Conservation (phyloP, 2,888 invertebrate genomes). For the Conchocele bisecta region DNA sequence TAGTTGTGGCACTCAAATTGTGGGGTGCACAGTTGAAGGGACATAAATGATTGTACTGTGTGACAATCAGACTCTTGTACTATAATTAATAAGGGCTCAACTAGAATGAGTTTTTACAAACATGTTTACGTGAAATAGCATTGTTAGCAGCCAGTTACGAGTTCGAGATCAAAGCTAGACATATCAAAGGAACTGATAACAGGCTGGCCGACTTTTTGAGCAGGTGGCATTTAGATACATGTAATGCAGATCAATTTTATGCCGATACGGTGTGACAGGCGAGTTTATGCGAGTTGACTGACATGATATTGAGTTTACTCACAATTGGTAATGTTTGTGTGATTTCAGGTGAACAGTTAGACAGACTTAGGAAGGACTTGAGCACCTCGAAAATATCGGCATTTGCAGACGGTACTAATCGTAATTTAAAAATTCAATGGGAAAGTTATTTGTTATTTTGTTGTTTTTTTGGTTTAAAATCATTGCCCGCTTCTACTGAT, state of each 20-base stretch:
- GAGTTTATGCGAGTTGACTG: neutral
- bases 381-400: neutral
- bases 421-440: constrained; percentile 1
- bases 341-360: neutral
- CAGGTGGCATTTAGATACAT: neutral
- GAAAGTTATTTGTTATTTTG: constrained; percentile 5
- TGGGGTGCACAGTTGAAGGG: neutral
- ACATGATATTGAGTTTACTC: neutral
- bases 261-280: neutral
- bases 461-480: neutral
- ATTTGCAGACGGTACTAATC: neutral
- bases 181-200: neutral
- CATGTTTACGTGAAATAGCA: neutral
- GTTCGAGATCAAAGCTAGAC: neutral
- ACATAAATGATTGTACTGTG: neutral
- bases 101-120: neutral
- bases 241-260: neutral
- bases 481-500: neutral
- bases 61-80: neutral
- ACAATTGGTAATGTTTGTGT: neutral
- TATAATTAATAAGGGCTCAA: neutral
- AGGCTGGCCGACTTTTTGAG: neutral
- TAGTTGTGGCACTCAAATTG: neutral
- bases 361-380: neutral
- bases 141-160: neutral